Evolutionary conservation across 2,797 vertebrate species (phyloP).

Genomic region (Danio albolineatus): DNA sequence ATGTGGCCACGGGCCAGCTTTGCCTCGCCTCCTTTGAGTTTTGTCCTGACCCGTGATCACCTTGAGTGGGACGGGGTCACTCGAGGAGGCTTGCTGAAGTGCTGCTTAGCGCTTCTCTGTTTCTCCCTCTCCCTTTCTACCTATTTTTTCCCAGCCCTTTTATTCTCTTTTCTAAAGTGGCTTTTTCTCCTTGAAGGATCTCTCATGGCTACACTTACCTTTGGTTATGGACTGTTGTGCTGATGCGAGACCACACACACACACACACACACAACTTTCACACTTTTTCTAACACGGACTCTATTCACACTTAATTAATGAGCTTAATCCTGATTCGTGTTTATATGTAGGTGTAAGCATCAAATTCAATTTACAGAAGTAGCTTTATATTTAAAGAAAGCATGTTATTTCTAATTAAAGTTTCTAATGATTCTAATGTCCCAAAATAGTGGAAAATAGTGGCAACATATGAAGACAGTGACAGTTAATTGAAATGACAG

Average conservation of each 20-base stretch:
- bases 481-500: too few relatives aligned
- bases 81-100: slow-evolving; percentile 46
- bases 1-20: slow-evolving; percentile 57
- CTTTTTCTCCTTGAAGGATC: slow-evolving; percentile 49
- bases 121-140: slow-evolving; percentile 26
- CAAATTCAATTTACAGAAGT: too few relatives aligned
- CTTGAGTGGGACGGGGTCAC: slow-evolving; percentile 50
- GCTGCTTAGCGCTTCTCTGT: slow-evolving; percentile 43
- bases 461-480: too few relatives aligned
- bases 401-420: too few relatives aligned
- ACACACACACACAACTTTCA: neutral
- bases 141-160: slow-evolving; percentile 31
- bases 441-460: too few relatives aligned
- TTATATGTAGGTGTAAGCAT: too few relatives aligned
- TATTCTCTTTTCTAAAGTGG: slow-evolving; percentile 48
- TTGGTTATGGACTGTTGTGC: slow-evolving; percentile 22
- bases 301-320: too few relatives aligned
- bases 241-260: slow-evolving; percentile 27
- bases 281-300: neutral
- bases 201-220: slow-evolving; percentile 43
- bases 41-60: slow-evolving; percentile 43
- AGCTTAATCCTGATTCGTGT: neutral
- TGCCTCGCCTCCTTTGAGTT: slow-evolving; percentile 52
- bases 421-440: too few relatives aligned
- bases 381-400: too few relatives aligned